phyloP scores from a whole-genome alignment of 2,113 vertebrate genomes.

The Megaceryle torquata region DNA sequence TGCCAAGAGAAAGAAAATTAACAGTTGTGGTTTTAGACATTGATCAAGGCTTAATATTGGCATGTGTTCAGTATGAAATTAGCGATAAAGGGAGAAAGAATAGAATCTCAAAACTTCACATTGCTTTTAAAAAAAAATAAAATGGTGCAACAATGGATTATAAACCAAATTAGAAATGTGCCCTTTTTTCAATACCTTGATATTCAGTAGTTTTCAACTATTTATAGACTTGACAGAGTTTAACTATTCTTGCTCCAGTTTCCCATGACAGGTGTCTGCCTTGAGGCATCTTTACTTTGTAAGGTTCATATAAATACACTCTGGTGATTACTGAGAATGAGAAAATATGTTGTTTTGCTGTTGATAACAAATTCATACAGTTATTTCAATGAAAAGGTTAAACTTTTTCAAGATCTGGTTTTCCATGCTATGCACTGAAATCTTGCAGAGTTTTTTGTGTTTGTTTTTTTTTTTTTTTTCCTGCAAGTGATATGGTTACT shows the following conservation, averaged over 20 bases:
- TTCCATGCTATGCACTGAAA: neutral
- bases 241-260: neutral
- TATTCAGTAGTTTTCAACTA: neutral
- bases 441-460: neutral
- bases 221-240: neutral
- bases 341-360: neutral
- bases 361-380: neutral
- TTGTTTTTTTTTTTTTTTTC: neutral
- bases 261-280: neutral
- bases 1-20: neutral
- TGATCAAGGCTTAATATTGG: neutral
- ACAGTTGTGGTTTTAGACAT: neutral
- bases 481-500: neutral
- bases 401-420: neutral
- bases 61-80: neutral
- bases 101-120: neutral
- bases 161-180: neutral
- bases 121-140: neutral
- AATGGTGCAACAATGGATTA: neutral
- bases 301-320: neutral
- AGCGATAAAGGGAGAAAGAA: neutral
- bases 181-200: neutral
- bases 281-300: neutral
- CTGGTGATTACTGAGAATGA: neutral
- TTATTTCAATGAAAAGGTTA: neutral